Base-by-base conservation (phyloP, 2,888 invertebrate genomes). In the Microplitis manilae region DNA sequence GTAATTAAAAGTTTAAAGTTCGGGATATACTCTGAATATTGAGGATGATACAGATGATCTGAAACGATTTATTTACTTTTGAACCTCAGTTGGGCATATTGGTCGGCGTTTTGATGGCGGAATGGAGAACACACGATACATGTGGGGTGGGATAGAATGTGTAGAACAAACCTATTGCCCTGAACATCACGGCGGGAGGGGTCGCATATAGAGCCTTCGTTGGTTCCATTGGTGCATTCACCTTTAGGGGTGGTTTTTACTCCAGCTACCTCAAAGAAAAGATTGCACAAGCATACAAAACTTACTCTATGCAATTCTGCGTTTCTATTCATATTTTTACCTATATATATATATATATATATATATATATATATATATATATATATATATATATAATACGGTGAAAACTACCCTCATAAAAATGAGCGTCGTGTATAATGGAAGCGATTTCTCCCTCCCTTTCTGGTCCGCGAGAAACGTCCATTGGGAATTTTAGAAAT, bases 241-340 rank as follows among this genome's bases (percentile, higher is more conserved):
- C 68, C 84, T 85, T 84, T 82, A 87, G 86, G 88, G 88, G 87
- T 87, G 87, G 88, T 88, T 89, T 87, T 88, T 86, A 86, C 83
- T 85, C 83, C 83, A 86, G 80, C 87, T 86, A 84, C 81, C 83
- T 80, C 84, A 82, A 86, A 87, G 87, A 87, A 88, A 87, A 83
- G 86, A 86, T 82, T 83, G 81, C 79, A 76, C 75, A 73, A 76
- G 78, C 80, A 75, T 82, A 79, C 78, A 61, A 59, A 74, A 73
- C 68, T 62, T 39, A 64, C 77, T 15, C 15, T 41, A 61, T 75
- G 59, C 20, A 38, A 30, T 39, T 72, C 68, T 60, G 20, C 59
- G 59, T 68, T 71, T 40, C 38, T 74, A 64, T 30, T 9, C 62
- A 62, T 73, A 70, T 72, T 30, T 70, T 8, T 62, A 65, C 65